Percentiles rank a stretch among this genome's conserved stretches.
Conservation (phyloP, 1,140 invertebrate species). For the Polyergus mexicanus region DNA sequence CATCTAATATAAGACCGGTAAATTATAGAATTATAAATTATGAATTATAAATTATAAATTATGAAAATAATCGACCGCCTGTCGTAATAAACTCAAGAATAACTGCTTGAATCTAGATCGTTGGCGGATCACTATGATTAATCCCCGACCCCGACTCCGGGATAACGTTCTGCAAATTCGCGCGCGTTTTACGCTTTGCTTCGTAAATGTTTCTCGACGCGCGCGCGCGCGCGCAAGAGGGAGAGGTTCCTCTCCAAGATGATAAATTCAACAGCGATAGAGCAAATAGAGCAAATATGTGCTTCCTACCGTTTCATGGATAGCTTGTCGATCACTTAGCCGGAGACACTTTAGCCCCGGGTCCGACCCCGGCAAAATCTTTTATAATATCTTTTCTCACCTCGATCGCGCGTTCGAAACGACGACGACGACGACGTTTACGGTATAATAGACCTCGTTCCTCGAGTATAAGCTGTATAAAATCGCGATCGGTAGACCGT, state of each 20-base stretch:
- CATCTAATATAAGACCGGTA: too few species aligned
- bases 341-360: background rate
- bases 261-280: background rate
- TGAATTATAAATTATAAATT: background rate
- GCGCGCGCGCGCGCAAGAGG: too few species aligned
- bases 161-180: constrained; percentile 45
- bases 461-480: constrained; percentile 21
- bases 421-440: constrained; percentile 5
- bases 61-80: constrained; percentile 19
- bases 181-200: constrained; percentile 34
- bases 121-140: constrained; percentile 35
- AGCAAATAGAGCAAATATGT: constrained; percentile 33
- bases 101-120: constrained; percentile 9
- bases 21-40: constrained; percentile 10
- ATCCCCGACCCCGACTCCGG: constrained; percentile 13
- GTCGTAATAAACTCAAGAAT: constrained; percentile 28
- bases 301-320: constrained; percentile 6
- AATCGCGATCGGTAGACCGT: constrained; percentile 50
- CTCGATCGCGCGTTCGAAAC: background rate
- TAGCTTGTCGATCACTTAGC: constrained; percentile 57
- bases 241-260: background rate
- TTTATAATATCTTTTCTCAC: constrained; percentile 12
- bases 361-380: background rate
- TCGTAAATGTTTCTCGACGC: constrained; percentile 34
- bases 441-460: constrained; percentile 29